Evolutionary conservation across 1,140 invertebrate species (phyloP).

Genomic region (Aphis craccivora): DNA sequence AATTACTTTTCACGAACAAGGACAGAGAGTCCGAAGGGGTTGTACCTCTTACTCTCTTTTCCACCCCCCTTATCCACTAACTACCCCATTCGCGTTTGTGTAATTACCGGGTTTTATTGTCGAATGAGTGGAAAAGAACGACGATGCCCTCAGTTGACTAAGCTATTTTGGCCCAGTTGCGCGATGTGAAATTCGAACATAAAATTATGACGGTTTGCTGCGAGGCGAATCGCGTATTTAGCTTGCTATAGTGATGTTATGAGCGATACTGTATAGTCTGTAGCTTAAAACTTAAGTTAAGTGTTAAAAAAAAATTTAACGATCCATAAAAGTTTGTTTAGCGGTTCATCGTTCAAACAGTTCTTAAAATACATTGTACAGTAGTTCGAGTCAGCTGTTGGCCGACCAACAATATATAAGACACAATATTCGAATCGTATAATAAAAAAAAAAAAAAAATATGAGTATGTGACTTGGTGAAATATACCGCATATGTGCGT

Average conservation of each 20-base stretch:
- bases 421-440: neutral
- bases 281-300: neutral
- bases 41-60: slow-evolving; percentile 23
- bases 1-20: slow-evolving; percentile 42
- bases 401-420: neutral
- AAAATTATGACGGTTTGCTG: slow-evolving; percentile 15
- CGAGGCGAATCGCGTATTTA: neutral
- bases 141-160: neutral
- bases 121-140: slow-evolving; percentile 51
- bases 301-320: neutral
- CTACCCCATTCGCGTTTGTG: slow-evolving; percentile 18
- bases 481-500: neutral
- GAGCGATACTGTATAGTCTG: neutral
- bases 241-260: neutral
- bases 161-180: slow-evolving; percentile 12
- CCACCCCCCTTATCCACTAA: neutral
- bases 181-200: slow-evolving; percentile 29
- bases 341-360: neutral
- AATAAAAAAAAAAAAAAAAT: neutral
- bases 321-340: slow-evolving; percentile 48
- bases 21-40: slow-evolving; percentile 33
- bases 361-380: slow-evolving; percentile 41
- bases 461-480: neutral
- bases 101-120: slow-evolving; percentile 56
- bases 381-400: neutral